phyloP scores from a whole-genome alignment of 2,113 vertebrate species.

The Cavia porcellus region DNA sequence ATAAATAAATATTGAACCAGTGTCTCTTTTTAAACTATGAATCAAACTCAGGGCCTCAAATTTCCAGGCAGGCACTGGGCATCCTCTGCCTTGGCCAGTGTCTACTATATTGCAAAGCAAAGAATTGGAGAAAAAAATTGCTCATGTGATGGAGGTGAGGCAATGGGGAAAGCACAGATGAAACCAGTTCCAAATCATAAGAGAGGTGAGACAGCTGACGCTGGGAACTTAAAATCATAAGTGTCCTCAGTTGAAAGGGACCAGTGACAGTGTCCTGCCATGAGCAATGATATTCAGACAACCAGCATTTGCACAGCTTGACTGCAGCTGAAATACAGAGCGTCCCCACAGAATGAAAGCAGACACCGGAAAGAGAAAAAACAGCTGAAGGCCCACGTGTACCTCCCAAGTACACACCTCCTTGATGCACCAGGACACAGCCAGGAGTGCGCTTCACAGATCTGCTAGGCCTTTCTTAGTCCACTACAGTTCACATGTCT shows the following conservation, averaged over 20 bases:
- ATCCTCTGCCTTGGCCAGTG: too few species aligned
- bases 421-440: too few species aligned
- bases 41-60: too few species aligned
- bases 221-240: not conserved
- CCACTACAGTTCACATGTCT: not conserved
- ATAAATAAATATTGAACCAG: rapidly evolving
- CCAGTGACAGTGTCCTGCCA: not conserved
- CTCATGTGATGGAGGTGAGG: not conserved
- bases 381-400: not conserved
- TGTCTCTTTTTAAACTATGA: not conserved
- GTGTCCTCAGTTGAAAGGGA: not conserved
- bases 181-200: not conserved
- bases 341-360: not conserved
- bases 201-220: not conserved
- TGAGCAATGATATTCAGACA: not conserved
- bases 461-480: not conserved
- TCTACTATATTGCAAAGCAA: not conserved
- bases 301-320: not conserved
- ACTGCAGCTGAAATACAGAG: not conserved
- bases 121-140: not conserved
- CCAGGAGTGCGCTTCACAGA: not conserved
- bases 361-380: not conserved
- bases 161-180: not conserved
- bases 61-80: too few species aligned
- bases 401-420: not conserved